Conservation (phyloP, 2,888 invertebrate species). For the Rhorus exstirpatorius region DNA sequence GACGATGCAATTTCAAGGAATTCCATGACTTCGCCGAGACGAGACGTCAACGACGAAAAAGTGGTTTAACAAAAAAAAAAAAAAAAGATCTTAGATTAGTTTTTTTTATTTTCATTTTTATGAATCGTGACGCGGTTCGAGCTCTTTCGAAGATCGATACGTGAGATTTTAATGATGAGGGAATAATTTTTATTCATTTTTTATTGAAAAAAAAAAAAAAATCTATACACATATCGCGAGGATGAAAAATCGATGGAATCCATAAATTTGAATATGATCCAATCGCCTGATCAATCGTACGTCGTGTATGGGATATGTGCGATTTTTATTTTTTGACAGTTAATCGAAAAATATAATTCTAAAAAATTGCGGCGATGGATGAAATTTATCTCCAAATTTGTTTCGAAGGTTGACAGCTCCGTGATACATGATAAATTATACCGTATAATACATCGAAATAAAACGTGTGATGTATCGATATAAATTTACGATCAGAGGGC, state of each 20-base stretch:
- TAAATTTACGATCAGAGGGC: too few relatives aligned
- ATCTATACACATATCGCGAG: too few relatives aligned
- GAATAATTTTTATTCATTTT: background rate
- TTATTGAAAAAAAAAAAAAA: background rate
- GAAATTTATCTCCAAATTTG: background rate
- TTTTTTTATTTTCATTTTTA: too few relatives aligned
- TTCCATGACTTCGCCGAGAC: slow-evolving; percentile 1
- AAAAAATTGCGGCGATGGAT: background rate
- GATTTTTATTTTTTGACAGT: background rate
- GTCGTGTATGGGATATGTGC: background rate
- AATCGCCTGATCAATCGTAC: slow-evolving; percentile 27
- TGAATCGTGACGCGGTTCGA: background rate
- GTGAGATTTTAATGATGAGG: background rate
- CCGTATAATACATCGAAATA: too few relatives aligned
- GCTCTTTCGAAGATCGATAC: background rate
- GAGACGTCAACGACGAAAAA: slow-evolving; percentile 24
- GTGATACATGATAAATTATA: too few relatives aligned
- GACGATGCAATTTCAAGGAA: background rate
- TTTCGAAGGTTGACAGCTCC: background rate
- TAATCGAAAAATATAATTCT: background rate
- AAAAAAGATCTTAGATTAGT: too few relatives aligned
- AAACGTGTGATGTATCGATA: too few relatives aligned
- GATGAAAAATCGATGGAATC: slow-evolving; percentile 5
- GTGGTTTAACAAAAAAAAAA: slow-evolving; percentile 17
- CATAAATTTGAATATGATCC: slow-evolving; percentile 22